These are phyloP conservation scores for Rhinatrema bivittatum DNA, from an alignment of 2,797 vertebrate genomes.

Conservation along the genomic window DNA sequence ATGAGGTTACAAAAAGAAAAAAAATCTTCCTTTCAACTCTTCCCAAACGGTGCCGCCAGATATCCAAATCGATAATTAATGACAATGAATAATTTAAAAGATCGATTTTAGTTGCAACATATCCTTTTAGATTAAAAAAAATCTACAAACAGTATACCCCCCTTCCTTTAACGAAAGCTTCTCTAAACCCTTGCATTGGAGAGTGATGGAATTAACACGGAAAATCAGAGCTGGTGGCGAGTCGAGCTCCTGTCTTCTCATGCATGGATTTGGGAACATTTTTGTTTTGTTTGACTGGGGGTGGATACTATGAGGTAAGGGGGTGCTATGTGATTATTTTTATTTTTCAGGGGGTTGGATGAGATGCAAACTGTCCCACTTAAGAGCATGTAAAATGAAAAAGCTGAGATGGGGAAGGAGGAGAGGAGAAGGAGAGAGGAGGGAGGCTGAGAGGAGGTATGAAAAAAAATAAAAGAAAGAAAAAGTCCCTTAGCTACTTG, in stretches of 20 bases:
- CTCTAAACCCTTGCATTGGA: slow-evolving; percentile 43
- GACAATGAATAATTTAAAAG: slow-evolving; percentile 89
- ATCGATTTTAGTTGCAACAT: slow-evolving; percentile 76
- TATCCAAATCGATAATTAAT: slow-evolving; percentile 88
- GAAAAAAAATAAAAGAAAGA: background rate
- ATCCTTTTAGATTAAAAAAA: slow-evolving; percentile 36
- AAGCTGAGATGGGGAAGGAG: background rate
- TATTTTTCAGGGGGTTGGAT: background rate
- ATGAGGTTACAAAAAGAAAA: slow-evolving; percentile 79
- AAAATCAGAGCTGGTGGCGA: background rate
- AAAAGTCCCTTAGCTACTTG: slow-evolving; percentile 89
- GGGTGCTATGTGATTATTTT: no score
- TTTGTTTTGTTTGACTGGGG: no score
- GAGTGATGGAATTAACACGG: background rate
- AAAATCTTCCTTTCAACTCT: slow-evolving; percentile 84
- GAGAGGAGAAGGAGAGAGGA: background rate
- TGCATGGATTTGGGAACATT: no score
- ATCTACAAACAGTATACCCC: background rate
- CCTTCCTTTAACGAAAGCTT: slow-evolving; percentile 48
- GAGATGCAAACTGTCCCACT: background rate
- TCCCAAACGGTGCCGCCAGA: slow-evolving; percentile 75
- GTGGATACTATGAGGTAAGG: no score
- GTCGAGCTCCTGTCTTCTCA: no score
- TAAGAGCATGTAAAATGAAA: background rate
- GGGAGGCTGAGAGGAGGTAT: background rate